These are phyloP conservation scores for Drosophila siamana DNA, from an alignment of 2,888 invertebrate genomes.

Conservation along the genomic window DNA sequence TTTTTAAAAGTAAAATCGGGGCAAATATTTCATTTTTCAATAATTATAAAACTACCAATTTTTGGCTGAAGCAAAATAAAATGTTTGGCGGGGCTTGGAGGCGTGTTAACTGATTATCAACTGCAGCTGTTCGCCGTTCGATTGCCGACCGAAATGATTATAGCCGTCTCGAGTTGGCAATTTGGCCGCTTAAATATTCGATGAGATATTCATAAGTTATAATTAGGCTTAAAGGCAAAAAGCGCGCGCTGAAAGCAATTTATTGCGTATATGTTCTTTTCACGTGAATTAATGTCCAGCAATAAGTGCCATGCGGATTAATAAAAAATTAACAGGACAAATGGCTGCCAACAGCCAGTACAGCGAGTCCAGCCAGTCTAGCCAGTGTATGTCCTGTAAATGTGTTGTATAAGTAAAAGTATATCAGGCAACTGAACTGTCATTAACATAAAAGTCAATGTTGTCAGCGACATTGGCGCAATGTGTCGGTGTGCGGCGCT, in stretches of 20 bases:
- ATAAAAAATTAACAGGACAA: conserved; percentile 57
- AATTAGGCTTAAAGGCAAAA: conserved; percentile 62
- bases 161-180: conserved; percentile 8
- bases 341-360: conserved; percentile 20
- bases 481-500: not conserved
- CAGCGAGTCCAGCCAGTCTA: too few species aligned
- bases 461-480: conserved; percentile 35
- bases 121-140: conserved; percentile 18
- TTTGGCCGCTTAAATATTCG: conserved; percentile 57
- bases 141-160: conserved; percentile 18
- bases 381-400: conserved; percentile 6
- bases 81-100: not conserved
- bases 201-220: conserved; percentile 74
- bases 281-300: conserved; percentile 39
- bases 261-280: conserved; percentile 20
- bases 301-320: conserved; percentile 51
- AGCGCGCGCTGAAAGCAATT: conserved; percentile 17
- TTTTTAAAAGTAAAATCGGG: not conserved
- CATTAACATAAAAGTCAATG: conserved; percentile 60
- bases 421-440: conserved; percentile 28
- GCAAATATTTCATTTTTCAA: too few species aligned
- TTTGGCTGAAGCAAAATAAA: not conserved
- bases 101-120: conserved; percentile 24
- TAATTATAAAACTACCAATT: not conserved
- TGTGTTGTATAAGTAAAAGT: not conserved